Evolutionary conservation across 2,797 vertebrate species (phyloP), one percentile per base, ranked within the genome.

Genomic region (Spinus olivaceus): DNA sequence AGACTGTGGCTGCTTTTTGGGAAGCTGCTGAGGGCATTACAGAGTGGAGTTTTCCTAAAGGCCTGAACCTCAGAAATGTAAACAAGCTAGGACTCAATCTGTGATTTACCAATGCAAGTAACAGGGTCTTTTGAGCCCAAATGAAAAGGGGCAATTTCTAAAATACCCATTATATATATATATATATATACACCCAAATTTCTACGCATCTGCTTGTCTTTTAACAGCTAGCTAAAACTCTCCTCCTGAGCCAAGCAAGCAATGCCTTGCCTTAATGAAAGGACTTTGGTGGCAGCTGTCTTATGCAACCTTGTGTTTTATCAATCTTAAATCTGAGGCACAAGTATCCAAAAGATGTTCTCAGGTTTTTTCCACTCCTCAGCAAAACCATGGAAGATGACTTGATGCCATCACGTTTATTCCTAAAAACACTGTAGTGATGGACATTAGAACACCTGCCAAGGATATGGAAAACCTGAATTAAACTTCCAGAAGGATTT

Each of bases 401-500:
- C 64, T 24, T 30, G 44, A 73, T 3, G 1, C 21, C 25, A 82
- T 9, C 25, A 67, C 0, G 2, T n/a, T 33, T 50, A 23, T 42
- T 42, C 79, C 80, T 61, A 51, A 86, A 71, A 32, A 20, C 30
- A 44, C 21, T 46, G 8, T 23, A 37, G 6, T 54, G 42, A 46
- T n/a, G 15, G 19, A 46, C 5, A 1, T 41, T 44, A 42, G 50
- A 87, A 80, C 56, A 85, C 44, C 82, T 78, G 49, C 41, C 44
- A 51, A 7, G 8, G 51, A 77, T 37, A 53, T 15, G 10, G 85
- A 78, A 88, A 92, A 88, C 27, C 76, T 86, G 60, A 69, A 86
- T 91, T 88, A 56, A 63, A 81, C 41, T 71, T 95, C 76, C 69
- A 33, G 63, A 53, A 85, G 69, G 69, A 78, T 83, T 95, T 94